These are phyloP conservation scores for Pimephales promelas DNA, from an alignment of 2,113 vertebrate genomes.

Conservation along the genomic window DNA sequence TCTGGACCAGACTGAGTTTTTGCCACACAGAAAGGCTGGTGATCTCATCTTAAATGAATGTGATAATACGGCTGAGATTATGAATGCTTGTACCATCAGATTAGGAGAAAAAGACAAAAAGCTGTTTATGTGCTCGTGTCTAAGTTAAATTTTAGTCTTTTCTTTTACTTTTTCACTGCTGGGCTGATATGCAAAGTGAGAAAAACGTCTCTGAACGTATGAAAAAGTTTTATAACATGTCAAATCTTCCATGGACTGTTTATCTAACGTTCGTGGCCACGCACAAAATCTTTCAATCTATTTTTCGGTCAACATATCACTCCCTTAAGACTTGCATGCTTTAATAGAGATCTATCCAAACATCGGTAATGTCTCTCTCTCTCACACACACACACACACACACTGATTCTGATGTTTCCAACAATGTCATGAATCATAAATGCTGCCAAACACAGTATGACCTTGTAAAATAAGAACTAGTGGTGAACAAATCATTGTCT, in stretches of 20 bases:
- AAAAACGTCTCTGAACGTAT: background rate
- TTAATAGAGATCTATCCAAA: background rate
- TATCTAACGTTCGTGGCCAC: background rate
- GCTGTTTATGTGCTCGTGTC: conserved; percentile 48
- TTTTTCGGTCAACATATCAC: conserved; percentile 1
- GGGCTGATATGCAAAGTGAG: background rate
- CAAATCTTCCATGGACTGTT: conserved; percentile 2
- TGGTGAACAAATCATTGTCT: background rate
- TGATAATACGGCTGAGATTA: conserved; percentile 47
- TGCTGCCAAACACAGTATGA: background rate
- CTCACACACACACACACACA: background rate
- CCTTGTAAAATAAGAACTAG: background rate
- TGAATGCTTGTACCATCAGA: conserved; percentile 52
- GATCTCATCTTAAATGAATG: conserved; percentile 68
- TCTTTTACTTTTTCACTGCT: background rate
- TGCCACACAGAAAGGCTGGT: conserved; percentile 67
- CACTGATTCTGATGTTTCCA: background rate
- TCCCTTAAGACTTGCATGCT: background rate
- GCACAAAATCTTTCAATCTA: conserved; percentile 56
- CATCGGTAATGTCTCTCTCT: background rate
- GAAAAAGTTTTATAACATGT: background rate
- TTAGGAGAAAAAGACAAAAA: conserved; percentile 54
- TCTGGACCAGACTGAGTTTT: conserved; percentile 69
- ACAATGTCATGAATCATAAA: background rate
- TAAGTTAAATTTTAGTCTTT: background rate